Base-by-base conservation (phyloP, 2,888 invertebrate species). In the Eristalis arbustorum region DNA sequence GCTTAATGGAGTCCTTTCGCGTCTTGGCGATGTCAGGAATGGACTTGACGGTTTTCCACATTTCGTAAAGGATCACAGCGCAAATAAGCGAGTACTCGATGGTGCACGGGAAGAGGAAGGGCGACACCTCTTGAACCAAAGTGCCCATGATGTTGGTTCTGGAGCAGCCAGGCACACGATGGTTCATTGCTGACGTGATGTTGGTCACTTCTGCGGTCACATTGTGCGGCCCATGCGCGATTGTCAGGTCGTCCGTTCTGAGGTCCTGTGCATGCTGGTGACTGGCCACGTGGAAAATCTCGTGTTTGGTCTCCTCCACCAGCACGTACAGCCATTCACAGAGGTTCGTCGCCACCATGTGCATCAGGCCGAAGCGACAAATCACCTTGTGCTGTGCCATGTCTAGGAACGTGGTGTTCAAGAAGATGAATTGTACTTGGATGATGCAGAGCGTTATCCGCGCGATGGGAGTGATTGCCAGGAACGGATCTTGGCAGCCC, bases 381-480 rank as follows among this genome's bases (percentile, higher is more conserved):
- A 97, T 94, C 63, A 95, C 94, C 90, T 95, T 95, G 90, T 95
- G 95, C 63, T 94, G 93, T 23, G 95, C 95, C 89, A 96, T 94
- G 88, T 95, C 94, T 90, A 95, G 93, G 91, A 95, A 94, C 92
- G 97, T 97, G 89, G 97, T 97, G 90, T 98, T 98, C 57, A 98
- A 94, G 92, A 98, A 98, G 89, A 98, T 97, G 92, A 98, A 98
- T 92, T 98, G 98, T 94, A 98, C 96, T 93, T 98, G 98, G 62
- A 96, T 95, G 84, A 98, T 95, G 78, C 97, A 97, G 89, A 98
- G 95, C 18, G 96, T 93, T 94, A 98, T 96, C 73, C 97, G 95
- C 23, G 96, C 94, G 0, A 96, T 95, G 0, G 98, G 98, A 18
- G 97, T 96, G 71, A 98, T 94, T n/a, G 96, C 97, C 0, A 94